Evolutionary conservation across 2,113 vertebrate species (phyloP).

Genomic region (Campylomormyrus numenius): DNA sequence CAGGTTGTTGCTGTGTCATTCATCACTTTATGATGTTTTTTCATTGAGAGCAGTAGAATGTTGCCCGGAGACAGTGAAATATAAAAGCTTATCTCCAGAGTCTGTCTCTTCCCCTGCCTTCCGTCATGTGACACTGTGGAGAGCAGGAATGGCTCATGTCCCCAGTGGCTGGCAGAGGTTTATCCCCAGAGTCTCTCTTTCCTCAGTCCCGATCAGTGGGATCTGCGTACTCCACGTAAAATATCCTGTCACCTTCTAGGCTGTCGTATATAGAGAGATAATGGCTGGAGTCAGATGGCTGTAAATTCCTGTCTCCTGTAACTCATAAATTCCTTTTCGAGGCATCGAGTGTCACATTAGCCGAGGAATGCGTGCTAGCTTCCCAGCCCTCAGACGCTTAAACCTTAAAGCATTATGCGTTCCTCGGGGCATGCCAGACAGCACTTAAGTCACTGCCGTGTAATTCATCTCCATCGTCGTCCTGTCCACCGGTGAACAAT

Average conservation of each 20-base stretch:
- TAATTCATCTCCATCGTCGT: neutral
- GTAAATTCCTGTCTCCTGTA: neutral
- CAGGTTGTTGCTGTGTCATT: neutral
- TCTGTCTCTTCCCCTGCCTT: neutral
- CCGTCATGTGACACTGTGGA: neutral
- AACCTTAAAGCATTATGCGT: neutral
- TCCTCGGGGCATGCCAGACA: neutral
- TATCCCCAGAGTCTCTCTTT: neutral
- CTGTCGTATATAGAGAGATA: conserved; percentile 4
- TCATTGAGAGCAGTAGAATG: neutral
- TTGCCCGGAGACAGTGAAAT: neutral
- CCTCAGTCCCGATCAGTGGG: neutral
- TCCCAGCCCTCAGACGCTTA: neutral
- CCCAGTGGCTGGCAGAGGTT: neutral
- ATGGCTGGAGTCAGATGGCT: neutral
- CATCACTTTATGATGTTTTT: neutral
- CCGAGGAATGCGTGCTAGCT: neutral
- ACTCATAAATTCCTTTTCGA: conserved; percentile 6
- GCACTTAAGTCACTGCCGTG: neutral
- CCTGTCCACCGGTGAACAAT: conserved; percentile 21
- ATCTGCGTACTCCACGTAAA: neutral
- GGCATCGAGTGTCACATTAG: conserved; percentile 8
- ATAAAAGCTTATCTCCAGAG: neutral
- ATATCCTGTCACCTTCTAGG: neutral
- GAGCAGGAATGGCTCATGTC: neutral